A percentile compares a stretch with the other conserved stretches of the same genome.
Conservation (phyloP, 1,140 invertebrate species). For the Eriocheir sinensis region DNA sequence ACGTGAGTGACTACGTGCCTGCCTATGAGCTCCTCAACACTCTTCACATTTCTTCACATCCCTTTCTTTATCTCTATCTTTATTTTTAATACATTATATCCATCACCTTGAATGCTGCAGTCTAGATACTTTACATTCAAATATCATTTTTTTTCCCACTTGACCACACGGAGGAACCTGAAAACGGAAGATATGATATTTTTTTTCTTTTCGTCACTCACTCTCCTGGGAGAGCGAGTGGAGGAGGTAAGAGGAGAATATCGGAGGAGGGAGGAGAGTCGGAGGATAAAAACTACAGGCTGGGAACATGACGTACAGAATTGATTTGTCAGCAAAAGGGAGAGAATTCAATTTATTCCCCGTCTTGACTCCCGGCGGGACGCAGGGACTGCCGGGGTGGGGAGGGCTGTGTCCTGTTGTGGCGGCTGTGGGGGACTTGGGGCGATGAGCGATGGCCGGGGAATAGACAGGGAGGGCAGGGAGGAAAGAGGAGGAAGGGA, state of each 20-base stretch:
- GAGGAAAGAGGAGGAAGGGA: neutral
- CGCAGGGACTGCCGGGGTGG: neutral
- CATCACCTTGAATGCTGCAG: too few relatives aligned
- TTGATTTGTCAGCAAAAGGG: conserved; percentile 24
- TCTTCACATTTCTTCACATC: too few relatives aligned
- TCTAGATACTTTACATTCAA: too few relatives aligned
- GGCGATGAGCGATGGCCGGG: neutral
- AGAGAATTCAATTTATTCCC: conserved; percentile 25
- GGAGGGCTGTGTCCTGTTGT: neutral
- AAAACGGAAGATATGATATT: neutral
- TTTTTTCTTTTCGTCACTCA: conserved; percentile 1
- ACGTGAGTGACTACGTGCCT: too few relatives aligned
- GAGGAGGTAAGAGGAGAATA: neutral
- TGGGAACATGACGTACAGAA: conserved; percentile 12
- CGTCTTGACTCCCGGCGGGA: conserved; percentile 9
- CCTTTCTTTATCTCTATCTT: too few relatives aligned
- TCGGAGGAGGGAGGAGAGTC: neutral
- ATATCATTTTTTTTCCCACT: too few relatives aligned
- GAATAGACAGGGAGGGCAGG: neutral
- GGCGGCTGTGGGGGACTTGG: neutral
- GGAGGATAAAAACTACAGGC: neutral
- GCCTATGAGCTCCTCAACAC: too few relatives aligned
- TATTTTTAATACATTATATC: too few relatives aligned
- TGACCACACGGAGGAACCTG: neutral
- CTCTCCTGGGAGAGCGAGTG: too few relatives aligned